Evolutionary conservation across 2,888 invertebrate genomes (phyloP), one percentile per base, ranked within the genome.

Genomic region (Galeruca laticollis): DNA sequence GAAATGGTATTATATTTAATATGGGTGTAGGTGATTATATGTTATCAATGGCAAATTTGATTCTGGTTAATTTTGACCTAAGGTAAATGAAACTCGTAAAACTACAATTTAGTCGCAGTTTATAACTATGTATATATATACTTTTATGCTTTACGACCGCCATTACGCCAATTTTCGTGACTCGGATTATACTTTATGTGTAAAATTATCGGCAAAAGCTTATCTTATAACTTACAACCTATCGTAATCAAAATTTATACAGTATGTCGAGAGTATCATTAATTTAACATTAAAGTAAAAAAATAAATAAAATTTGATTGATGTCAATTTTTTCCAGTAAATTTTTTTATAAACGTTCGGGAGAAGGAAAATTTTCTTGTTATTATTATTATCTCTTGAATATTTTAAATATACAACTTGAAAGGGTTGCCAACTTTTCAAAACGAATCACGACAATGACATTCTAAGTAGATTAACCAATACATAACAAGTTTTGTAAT

Each of bases 101-200:
- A 47, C 18, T 47, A 47, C 47, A 47, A 47, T 47, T 47, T 18
- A 47, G 18, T 47, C 18, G 47, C 9, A 0, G 47, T 47, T 47
- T 9, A 9, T 47, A 18, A 47, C 15, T 18, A 47, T 47, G 18
- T 47, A 18, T 47, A 8, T 47, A 26, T 26, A 26, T 26, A 26
- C 6, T 47, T 18, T 15, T 15, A 47, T 18, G 15, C 26, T 62
- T 70, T 62, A 67, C 18, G 43, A 68, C 54, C 54, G 21, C 18
- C 51, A 70, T 70, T 70, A 62, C 47, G 20, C 60, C 40, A 60
- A 35, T 60, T 59, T 56, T 43, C 60, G 31, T 62, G 59, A 64
- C 60, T 56, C n/a, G 62, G 26, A 65, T 68, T 68, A 65, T 67
- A 52, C 60, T 52, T 63, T 66, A 69, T 68, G 69, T 60, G 71